Evolutionary conservation across 2,797 vertebrate genomes (phyloP).

Genomic region (Tarsius wallacei): DNA sequence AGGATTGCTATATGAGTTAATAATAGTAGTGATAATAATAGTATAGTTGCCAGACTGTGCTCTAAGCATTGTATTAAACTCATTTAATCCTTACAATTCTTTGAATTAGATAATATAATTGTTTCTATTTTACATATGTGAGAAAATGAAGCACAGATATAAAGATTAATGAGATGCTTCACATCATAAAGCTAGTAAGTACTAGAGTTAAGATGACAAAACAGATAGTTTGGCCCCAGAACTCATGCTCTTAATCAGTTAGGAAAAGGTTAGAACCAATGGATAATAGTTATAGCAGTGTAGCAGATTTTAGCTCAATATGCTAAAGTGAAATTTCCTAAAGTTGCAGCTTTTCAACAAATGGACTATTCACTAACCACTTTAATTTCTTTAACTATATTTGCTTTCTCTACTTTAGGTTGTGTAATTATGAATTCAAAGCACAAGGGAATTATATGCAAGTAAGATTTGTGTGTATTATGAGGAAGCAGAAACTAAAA

Average conservation of each 20-base stretch:
- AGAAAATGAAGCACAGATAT: neutral
- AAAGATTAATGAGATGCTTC: neutral
- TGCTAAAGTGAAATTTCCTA: neutral
- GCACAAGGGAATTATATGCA: neutral
- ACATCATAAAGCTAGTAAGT: conserved; percentile 33
- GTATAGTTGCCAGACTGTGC: neutral
- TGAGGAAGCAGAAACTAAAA: neutral
- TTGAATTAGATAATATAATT: conserved; percentile 41
- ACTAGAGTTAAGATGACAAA: conserved; percentile 20
- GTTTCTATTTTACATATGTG: neutral
- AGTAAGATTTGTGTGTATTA: neutral
- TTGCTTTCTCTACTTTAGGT: neutral
- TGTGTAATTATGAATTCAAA: conserved; percentile 51
- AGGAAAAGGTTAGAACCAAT: neutral
- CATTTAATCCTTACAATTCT: neutral
- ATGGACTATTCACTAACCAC: neutral
- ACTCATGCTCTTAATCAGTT: neutral
- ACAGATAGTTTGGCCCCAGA: neutral
- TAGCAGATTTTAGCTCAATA: neutral
- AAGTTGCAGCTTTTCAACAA: conserved; percentile 15
- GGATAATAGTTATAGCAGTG: neutral
- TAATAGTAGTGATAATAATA: neutral
- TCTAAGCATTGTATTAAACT: neutral
- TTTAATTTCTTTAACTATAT: conserved; percentile 24
- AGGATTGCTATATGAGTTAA: neutral